A percentile compares a stretch with the other conserved stretches of the same genome.
Evolutionary conservation across 2,797 vertebrate species (phyloP).

Genomic region (Strix occidentalis): DNA sequence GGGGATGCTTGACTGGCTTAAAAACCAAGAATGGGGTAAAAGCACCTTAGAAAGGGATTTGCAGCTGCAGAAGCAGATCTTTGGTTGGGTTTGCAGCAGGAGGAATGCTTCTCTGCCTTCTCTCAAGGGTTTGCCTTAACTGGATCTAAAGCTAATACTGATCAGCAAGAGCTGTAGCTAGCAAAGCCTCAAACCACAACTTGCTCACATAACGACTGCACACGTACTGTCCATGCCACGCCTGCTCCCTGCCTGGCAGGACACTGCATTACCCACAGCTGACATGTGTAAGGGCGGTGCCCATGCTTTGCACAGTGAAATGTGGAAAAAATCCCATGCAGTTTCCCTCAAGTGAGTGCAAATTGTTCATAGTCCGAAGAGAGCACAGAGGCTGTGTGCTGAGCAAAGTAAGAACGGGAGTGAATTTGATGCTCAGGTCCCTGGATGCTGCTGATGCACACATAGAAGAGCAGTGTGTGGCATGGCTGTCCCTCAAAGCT

Average conservation of each 20-base stretch:
- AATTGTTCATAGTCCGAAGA: background rate
- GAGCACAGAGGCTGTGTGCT: background rate
- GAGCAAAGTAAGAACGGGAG: background rate
- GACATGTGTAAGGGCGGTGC: background rate
- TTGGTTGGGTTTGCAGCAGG: background rate
- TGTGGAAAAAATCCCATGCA: background rate
- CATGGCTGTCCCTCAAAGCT: background rate
- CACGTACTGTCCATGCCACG: rapidly evolving
- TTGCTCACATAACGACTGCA: background rate
- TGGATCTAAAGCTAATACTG: background rate
- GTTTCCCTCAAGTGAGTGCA: background rate
- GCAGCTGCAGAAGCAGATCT: background rate
- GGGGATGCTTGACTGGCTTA: background rate
- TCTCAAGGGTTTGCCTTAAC: background rate
- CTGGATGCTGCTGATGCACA: background rate
- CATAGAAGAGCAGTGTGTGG: background rate
- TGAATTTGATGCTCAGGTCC: background rate
- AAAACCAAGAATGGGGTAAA: background rate
- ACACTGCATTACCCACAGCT: background rate
- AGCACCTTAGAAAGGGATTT: background rate
- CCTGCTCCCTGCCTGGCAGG: background rate
- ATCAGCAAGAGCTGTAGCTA: background rate
- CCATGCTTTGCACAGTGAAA: background rate
- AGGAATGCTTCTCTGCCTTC: background rate
- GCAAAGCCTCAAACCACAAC: background rate